These are phyloP conservation scores for Apistogramma diplotaenia DNA, from an alignment of 2,113 vertebrate genomes.

Conservation along the genomic window DNA sequence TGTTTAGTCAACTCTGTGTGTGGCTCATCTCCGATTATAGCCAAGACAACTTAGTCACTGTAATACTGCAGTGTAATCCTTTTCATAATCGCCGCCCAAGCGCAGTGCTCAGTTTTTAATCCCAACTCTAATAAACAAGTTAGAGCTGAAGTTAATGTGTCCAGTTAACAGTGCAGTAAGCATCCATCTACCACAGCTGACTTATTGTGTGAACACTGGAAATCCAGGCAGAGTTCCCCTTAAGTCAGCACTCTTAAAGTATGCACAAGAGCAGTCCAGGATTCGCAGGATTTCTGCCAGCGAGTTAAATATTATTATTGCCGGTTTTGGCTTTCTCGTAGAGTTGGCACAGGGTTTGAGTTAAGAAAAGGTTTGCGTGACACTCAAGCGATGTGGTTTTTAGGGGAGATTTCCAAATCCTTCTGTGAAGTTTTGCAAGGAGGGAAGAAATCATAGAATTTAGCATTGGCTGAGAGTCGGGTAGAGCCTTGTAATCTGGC, in stretches of 20 bases:
- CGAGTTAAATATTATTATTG: conserved; percentile 31
- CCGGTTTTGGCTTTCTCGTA: conserved; percentile 48
- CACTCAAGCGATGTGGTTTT: conserved; percentile 53
- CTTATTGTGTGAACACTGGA: conserved; percentile 25
- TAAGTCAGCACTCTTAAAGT: conserved; percentile 28
- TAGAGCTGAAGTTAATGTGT: conserved; percentile 55
- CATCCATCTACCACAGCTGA: conserved; percentile 3
- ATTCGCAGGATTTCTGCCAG: conserved; percentile 39
- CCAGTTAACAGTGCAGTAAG: conserved; percentile 48
- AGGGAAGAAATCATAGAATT: conserved; percentile 50
- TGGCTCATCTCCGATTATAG: background rate
- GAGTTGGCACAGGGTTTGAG: conserved; percentile 37
- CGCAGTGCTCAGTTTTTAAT: conserved; percentile 56
- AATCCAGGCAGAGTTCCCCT: conserved; percentile 30
- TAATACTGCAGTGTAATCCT: conserved; percentile 57
- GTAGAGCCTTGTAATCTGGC: conserved; percentile 49
- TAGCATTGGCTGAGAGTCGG: conserved; percentile 20
- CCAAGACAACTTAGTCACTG: conserved; percentile 49
- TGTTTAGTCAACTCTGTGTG: background rate
- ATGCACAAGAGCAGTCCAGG: conserved; percentile 17
- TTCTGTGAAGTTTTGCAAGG: conserved; percentile 44
- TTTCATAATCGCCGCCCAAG: conserved; percentile 44
- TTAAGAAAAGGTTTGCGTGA: conserved; percentile 63
- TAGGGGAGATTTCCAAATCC: conserved; percentile 44
- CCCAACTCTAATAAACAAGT: conserved; percentile 64